Conservation (phyloP, 2,113 vertebrate species). For the Platycercus adscitus region DNA sequence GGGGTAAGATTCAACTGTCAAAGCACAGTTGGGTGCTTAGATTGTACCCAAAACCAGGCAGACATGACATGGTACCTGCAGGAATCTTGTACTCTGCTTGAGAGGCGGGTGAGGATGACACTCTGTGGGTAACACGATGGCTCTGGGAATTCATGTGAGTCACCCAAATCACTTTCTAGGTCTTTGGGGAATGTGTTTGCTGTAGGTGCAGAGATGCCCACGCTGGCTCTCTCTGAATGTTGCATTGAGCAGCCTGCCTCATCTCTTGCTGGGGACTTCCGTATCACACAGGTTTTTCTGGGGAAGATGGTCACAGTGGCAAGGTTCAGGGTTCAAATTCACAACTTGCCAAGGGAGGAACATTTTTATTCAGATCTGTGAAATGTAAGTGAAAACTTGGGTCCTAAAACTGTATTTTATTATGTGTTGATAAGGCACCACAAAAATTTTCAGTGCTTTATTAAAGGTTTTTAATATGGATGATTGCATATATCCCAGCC, state of each 20-base stretch:
- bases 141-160: accelerated
- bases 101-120: neutral
- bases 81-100: neutral
- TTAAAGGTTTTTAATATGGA: slow-evolving; percentile 52
- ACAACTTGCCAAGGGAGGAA: neutral
- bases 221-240: accelerated
- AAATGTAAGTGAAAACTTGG: neutral
- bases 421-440: neutral
- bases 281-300: accelerated
- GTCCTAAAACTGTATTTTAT: neutral
- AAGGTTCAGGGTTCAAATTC: neutral
- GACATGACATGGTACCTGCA: accelerated
- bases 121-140: accelerated
- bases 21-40: neutral
- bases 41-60: neutral
- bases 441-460: neutral
- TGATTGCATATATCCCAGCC: slow-evolving; percentile 36
- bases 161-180: neutral
- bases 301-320: neutral
- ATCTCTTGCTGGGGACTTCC: neutral
- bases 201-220: neutral
- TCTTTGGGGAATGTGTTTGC: neutral
- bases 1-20: neutral
- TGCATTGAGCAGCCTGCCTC: neutral
- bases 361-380: neutral